Conservation (phyloP, 2,113 vertebrate species). For the Gambusia holbrooki region DNA sequence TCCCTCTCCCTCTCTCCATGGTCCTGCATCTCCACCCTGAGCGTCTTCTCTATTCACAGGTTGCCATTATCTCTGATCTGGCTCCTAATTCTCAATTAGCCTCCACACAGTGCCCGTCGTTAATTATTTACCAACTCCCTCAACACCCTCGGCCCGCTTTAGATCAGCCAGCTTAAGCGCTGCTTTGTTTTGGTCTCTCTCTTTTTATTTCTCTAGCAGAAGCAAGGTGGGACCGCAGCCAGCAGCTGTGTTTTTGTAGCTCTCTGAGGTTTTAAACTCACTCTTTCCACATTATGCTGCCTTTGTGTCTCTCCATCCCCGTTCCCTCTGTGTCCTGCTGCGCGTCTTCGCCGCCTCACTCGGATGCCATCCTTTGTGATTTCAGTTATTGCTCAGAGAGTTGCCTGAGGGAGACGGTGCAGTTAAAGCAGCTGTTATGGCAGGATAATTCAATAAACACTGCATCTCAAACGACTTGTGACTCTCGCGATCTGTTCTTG, state of each 20-base stretch:
- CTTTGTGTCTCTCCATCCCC: conserved; percentile 38
- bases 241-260: conserved; percentile 34
- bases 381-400: conserved; percentile 57
- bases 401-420: conserved; percentile 44
- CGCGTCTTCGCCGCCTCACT: conserved; percentile 8
- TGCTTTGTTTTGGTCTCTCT: conserved; percentile 14
- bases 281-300: conserved; percentile 9
- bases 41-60: conserved; percentile 38
- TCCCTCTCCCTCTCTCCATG: conserved; percentile 15
- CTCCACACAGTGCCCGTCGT: conserved; percentile 46
- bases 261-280: conserved; percentile 40
- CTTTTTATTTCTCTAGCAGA: conserved; percentile 16
- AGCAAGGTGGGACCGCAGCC: conserved; percentile 36
- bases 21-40: conserved; percentile 30
- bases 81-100: conserved; percentile 75
- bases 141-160: conserved; percentile 43
- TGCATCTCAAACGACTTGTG: conserved; percentile 58
- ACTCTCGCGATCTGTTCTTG: conserved; percentile 63
- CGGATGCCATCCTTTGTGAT: conserved; percentile 39
- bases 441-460: conserved; percentile 62
- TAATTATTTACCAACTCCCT: conserved; percentile 71
- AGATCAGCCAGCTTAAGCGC: conserved; percentile 48
- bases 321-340: conserved; percentile 37
- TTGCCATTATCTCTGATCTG: conserved; percentile 67
- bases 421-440: conserved; percentile 51